Conservation (phyloP, 2,888 invertebrate genomes). For the Ormyrus nitidulus region DNA sequence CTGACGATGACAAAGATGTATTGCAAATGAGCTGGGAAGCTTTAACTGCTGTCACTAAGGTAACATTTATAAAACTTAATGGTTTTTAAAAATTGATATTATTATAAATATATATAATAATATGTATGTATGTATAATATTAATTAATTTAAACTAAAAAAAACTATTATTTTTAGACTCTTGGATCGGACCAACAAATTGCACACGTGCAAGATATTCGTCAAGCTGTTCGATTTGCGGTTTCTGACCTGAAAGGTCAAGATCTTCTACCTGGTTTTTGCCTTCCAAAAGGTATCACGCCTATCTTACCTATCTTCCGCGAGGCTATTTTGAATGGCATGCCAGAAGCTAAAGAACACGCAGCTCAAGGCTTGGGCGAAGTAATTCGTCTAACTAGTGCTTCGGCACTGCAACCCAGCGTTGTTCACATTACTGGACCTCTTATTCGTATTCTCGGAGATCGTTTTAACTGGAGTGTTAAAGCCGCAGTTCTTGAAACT, state of each 20-base stretch:
- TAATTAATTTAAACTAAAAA: constrained; percentile 3
- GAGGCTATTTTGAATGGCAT: constrained; percentile 97
- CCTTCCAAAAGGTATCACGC: constrained; percentile 94
- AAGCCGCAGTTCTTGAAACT: constrained; percentile 96
- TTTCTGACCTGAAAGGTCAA: constrained; percentile 87
- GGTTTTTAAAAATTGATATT: too few relatives aligned
- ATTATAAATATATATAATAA: too few relatives aligned
- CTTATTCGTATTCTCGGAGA: constrained; percentile 98
- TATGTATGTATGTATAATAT: background rate
- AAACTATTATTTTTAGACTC: constrained; percentile 77
- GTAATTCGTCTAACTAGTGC: constrained; percentile 90
- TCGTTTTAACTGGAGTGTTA: constrained; percentile 94
- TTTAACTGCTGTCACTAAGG: constrained; percentile 90
- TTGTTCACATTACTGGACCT: constrained; percentile 98
- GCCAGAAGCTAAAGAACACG: constrained; percentile 96
- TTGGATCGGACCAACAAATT: constrained; percentile 90
- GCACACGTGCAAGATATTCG: constrained; percentile 92
- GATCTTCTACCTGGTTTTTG: constrained; percentile 94
- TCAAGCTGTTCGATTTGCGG: constrained; percentile 93
- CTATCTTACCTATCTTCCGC: constrained; percentile 95
- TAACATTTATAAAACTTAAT: constrained; percentile 60
- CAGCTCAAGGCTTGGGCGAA: constrained; percentile 90
- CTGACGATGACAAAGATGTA: constrained; percentile 87
- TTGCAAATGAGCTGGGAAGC: constrained; percentile 94
- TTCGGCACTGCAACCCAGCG: constrained; percentile 93